Conservation (phyloP, 1,140 invertebrate genomes). For the Drosophila sulfurigaster region DNA sequence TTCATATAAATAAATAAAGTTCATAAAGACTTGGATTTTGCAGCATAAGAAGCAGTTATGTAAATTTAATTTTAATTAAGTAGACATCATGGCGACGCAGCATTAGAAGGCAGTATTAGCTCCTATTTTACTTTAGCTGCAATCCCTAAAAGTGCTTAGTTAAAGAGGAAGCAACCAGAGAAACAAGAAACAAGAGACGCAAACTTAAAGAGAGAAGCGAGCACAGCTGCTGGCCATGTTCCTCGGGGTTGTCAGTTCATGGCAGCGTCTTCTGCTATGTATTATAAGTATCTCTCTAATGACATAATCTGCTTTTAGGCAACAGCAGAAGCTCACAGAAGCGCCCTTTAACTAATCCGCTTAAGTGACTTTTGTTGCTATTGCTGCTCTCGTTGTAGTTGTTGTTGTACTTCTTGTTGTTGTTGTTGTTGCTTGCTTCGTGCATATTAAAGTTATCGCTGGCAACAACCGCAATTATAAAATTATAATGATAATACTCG, state of each 20-base stretch:
- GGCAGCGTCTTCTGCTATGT: conserved; percentile 20
- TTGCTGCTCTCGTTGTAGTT: conserved; percentile 40
- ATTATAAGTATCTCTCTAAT: conserved; percentile 67
- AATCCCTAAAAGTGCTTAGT: conserved; percentile 31
- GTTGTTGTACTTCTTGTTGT: conserved; percentile 31
- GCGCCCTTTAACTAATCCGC: conserved; percentile 79
- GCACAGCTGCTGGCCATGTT: conserved; percentile 30
- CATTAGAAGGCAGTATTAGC: conserved; percentile 1
- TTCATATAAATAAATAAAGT: neutral
- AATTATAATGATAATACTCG: conserved; percentile 82
- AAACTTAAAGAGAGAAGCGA: conserved; percentile 25
- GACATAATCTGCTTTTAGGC: conserved; percentile 82
- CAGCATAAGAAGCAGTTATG: conserved; percentile 15
- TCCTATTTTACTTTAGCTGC: conserved; percentile 28
- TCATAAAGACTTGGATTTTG: neutral
- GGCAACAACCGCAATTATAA: conserved; percentile 82
- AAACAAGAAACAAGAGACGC: conserved; percentile 2
- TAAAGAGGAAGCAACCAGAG: conserved; percentile 13
- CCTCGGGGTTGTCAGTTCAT: too few relatives aligned
- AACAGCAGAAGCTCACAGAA: conserved; percentile 42
- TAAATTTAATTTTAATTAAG: conserved; percentile 39
- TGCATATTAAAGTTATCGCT: conserved; percentile 81
- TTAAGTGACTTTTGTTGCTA: conserved; percentile 76
- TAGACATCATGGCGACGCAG: neutral
- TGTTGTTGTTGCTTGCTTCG: conserved; percentile 26